Evolutionary conservation across 2,797 vertebrate genomes (phyloP).

Genomic region (Myotis daubentonii): DNA sequence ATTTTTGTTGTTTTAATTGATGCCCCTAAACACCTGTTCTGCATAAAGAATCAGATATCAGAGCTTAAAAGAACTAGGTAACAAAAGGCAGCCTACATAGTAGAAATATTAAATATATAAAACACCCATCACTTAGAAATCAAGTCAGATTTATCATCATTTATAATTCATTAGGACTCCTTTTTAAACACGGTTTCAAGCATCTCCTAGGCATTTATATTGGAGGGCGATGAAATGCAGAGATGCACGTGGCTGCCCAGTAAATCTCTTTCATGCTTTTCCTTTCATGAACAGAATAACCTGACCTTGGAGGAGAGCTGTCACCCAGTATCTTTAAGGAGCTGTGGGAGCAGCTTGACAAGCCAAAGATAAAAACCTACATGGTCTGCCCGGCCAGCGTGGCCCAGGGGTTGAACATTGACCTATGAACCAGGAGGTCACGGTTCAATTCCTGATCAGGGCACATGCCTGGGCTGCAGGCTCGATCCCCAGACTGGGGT

Average conservation of each 20-base stretch:
- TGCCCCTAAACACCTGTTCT: background rate
- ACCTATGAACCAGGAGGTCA: too few species aligned
- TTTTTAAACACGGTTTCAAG: conserved; percentile 77
- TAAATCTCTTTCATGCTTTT: conserved; percentile 82
- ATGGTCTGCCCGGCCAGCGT: conserved; percentile 42
- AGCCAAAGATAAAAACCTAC: conserved; percentile 85
- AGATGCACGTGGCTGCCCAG: conserved; percentile 66
- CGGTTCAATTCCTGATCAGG: too few species aligned
- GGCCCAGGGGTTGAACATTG: too few species aligned
- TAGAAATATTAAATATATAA: conserved; percentile 51
- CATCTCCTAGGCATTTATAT: conserved; percentile 79
- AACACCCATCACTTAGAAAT: conserved; percentile 74
- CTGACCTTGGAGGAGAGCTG: conserved; percentile 86
- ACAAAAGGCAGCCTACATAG: conserved; percentile 48
- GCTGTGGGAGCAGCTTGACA: conserved; percentile 80
- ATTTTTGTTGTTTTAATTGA: background rate
- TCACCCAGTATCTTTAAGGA: conserved; percentile 83
- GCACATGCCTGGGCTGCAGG: too few species aligned
- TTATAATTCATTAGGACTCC: conserved; percentile 82
- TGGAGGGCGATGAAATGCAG: conserved; percentile 77
- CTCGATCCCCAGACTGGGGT: too few species aligned
- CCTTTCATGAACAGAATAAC: conserved; percentile 65
- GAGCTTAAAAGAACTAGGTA: conserved; percentile 16
- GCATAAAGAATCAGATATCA: background rate
- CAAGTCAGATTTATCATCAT: conserved; percentile 76